Evolutionary conservation across 1,140 invertebrate species (phyloP).

Genomic region (Musca domestica): DNA sequence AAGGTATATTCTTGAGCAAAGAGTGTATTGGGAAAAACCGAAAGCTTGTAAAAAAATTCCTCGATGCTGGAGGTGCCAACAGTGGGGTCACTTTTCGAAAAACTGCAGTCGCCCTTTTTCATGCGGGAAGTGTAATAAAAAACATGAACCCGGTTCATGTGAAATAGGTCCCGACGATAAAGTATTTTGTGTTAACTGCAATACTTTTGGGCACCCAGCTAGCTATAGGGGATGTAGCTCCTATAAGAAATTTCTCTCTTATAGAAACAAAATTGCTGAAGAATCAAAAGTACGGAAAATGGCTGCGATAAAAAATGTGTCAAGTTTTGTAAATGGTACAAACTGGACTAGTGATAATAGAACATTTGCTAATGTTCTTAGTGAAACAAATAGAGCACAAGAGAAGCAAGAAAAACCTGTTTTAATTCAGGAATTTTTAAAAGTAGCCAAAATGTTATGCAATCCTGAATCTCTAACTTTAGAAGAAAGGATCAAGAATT

Average conservation of each 20-base stretch:
- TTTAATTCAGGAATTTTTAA: too few species aligned
- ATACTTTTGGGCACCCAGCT: neutral
- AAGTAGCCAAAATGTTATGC: too few species aligned
- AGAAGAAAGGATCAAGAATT: too few species aligned
- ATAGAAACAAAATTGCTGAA: neutral
- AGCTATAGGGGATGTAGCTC: neutral
- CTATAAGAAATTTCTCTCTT: neutral
- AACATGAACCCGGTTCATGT: too few species aligned
- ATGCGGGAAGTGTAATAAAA: too few species aligned
- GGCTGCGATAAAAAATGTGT: too few species aligned
- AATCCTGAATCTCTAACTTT: too few species aligned
- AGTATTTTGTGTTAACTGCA: neutral
- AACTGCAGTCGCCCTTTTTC: neutral
- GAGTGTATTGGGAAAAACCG: neutral
- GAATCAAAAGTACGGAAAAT: neutral
- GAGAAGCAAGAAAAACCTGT: too few species aligned
- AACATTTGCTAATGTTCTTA: neutral
- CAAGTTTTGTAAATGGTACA: too few species aligned
- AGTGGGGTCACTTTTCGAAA: neutral
- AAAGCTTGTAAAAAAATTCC: neutral
- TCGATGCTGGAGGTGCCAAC: neutral
- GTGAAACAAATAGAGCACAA: too few species aligned
- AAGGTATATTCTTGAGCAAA: neutral
- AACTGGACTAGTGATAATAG: neutral
- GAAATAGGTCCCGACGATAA: too few species aligned